A percentile compares a stretch with the other conserved stretches of the same genome.
phyloP scores from a whole-genome alignment of 2,113 vertebrate species.

The Pseudorhombus dupliciocellatus region DNA sequence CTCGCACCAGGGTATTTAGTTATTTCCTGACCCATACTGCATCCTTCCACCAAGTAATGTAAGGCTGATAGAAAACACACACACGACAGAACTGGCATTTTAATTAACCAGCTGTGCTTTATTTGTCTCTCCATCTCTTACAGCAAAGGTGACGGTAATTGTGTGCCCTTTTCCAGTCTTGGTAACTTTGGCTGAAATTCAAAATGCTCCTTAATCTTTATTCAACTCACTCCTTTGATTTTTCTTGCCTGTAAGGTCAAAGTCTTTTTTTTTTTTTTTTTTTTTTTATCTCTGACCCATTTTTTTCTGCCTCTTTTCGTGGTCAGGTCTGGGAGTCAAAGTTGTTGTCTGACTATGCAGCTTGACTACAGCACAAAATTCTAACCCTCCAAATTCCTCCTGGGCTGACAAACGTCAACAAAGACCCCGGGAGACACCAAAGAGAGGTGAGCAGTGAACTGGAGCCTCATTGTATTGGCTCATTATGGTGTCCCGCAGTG shows the following conservation, averaged over 20 bases:
- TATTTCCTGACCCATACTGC: too few species aligned
- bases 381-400: constrained; percentile 70
- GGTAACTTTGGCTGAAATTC: constrained; percentile 42
- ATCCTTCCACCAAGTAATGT: too few species aligned
- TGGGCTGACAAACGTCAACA: constrained; percentile 79
- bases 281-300: constrained; percentile 40
- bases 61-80: not conserved
- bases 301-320: constrained; percentile 41
- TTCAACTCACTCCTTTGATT: constrained; percentile 58
- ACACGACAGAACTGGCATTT: not conserved
- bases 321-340: constrained; percentile 59
- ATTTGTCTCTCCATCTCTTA: not conserved
- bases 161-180: constrained; percentile 2
- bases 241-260: constrained; percentile 52
- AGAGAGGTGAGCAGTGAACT: constrained; percentile 81
- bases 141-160: not conserved
- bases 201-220: constrained; percentile 51
- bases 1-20: too few species aligned
- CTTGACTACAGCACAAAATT: constrained; percentile 59
- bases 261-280: constrained; percentile 27
- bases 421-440: constrained; percentile 77
- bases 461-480: constrained; percentile 79
- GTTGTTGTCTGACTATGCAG: constrained; percentile 55
- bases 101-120: not conserved
- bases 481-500: constrained; percentile 76